phyloP scores from a whole-genome alignment of 2,888 invertebrate species.

The Cosmia trapezina region DNA sequence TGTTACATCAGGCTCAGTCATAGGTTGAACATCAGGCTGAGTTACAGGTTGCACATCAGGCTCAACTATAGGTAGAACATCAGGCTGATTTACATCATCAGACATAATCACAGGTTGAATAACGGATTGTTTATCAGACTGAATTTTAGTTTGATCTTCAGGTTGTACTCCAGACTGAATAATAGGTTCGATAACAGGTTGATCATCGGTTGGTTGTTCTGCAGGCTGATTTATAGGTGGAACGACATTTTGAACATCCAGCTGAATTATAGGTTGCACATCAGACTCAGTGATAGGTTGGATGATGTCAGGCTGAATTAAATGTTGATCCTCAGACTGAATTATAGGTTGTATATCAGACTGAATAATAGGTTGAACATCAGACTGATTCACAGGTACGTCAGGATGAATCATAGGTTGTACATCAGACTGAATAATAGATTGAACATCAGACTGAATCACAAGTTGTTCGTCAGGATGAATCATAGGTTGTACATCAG shows the following conservation, averaged over 20 bases:
- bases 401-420: neutral
- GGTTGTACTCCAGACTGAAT: neutral
- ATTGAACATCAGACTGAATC: neutral
- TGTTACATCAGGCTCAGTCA: neutral
- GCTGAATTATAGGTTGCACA: neutral
- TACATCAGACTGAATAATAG: neutral
- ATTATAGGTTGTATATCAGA: neutral
- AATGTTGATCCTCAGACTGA: neutral
- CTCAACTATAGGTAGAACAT: neutral
- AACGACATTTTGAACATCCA: neutral
- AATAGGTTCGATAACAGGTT: neutral
- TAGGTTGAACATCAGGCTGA: neutral
- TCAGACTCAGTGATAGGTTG: neutral
- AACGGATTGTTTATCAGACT: neutral
- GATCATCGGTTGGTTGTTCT: neutral
- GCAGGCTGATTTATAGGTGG: neutral
- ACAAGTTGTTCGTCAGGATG: neutral
- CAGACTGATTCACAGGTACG: neutral
- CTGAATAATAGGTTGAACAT: no score
- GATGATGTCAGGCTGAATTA: neutral
- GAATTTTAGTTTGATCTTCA: neutral
- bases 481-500: neutral
- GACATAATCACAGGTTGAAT: neutral
- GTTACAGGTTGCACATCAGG: neutral
- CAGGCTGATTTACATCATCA: neutral